Percentiles rank a stretch among this genome's conserved stretches.
phyloP scores from a whole-genome alignment of 2,113 vertebrate genomes.

The Planiliza haematocheilus region DNA sequence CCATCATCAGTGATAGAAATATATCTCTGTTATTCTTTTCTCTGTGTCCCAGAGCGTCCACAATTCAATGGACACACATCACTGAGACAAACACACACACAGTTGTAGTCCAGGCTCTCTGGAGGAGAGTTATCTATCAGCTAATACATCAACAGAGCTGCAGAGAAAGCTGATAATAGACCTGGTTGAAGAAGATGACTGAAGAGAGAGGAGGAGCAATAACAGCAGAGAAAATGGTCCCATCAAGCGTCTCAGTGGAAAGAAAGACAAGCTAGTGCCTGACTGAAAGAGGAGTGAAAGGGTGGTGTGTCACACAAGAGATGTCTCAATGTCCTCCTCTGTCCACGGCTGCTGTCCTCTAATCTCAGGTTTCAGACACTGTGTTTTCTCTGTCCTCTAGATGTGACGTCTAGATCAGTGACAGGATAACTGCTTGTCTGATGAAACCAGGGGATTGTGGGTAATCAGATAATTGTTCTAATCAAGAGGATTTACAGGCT shows the following conservation, averaged over 20 bases:
- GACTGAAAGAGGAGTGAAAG: conserved; percentile 3
- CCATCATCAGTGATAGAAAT: not conserved
- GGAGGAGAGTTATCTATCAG: conserved; percentile 16
- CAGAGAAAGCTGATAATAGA: conserved; percentile 16
- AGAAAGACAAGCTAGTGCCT: not conserved
- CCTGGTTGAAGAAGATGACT: conserved; percentile 16
- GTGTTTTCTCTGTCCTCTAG: conserved; percentile 18
- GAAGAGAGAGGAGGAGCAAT: conserved; percentile 15
- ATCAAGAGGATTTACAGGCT: conserved; percentile 47
- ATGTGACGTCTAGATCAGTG: conserved; percentile 32
- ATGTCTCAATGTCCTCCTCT: conserved; percentile 7
- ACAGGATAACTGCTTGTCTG: conserved; percentile 40
- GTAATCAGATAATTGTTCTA: conserved; percentile 51
- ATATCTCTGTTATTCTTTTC: not conserved
- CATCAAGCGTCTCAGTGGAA: not conserved
- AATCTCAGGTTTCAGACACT: conserved; percentile 8
- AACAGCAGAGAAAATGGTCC: conserved; percentile 15
- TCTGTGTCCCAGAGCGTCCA: not conserved
- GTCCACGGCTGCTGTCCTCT: not conserved
- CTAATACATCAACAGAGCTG: not conserved
- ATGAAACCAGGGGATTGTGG: conserved; percentile 43
- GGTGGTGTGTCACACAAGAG: not conserved
- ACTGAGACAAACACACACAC: not conserved
- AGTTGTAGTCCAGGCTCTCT: conserved; percentile 17
- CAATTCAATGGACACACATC: not conserved